Base-by-base conservation (phyloP, 2,888 invertebrate genomes). In the Scaptodrosophila latifasciaeformis region DNA sequence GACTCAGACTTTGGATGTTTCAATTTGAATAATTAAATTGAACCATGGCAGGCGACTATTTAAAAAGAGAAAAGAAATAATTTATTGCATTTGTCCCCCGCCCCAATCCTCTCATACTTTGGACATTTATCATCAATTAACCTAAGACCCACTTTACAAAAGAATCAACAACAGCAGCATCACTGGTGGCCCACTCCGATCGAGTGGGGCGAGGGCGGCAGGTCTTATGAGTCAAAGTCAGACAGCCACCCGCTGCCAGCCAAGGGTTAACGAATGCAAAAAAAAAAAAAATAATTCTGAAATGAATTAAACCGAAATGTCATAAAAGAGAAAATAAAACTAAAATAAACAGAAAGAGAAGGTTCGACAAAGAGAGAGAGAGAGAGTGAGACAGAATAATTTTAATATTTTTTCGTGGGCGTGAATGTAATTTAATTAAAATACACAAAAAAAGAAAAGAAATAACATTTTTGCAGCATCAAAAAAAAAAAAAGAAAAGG, bases 81-180 rank as follows among this genome's bases (percentile, higher is more conserved):
- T n/a, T n/a, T n/a, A n/a, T n/a, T n/a, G n/a, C n/a, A n/a, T n/a
- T n/a, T n/a, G n/a, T n/a, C n/a, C n/a, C n/a, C n/a, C n/a, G n/a
- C n/a, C 3, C 17, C n/a, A 35, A 13, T 5, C 19, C 21, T 13
- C 4, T 3, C 5, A 7, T 17, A 40, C 19, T 21, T 40, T 19
- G 10, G 10, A 19, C 59, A 69, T 72, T 76, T 64, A 66, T 71
- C 72, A 72, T 68, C 79, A 72, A 76, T 72, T 72, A 72, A 71
- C 72, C 72, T 68, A 42, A 76, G 79, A 71, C 63, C 76, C 61
- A 18, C 54, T 17, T 18, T 10, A 18, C 15, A 17, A 7, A 3
- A 7, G 24, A 37, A 9, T 31, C 42, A 59, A 62, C 65, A 72
- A 75, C 56, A 54, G 70, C 74, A 62, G 7, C 4, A 24, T 3